Base-by-base conservation (phyloP, 2,797 vertebrate species). In the Nannoperca obscura region DNA sequence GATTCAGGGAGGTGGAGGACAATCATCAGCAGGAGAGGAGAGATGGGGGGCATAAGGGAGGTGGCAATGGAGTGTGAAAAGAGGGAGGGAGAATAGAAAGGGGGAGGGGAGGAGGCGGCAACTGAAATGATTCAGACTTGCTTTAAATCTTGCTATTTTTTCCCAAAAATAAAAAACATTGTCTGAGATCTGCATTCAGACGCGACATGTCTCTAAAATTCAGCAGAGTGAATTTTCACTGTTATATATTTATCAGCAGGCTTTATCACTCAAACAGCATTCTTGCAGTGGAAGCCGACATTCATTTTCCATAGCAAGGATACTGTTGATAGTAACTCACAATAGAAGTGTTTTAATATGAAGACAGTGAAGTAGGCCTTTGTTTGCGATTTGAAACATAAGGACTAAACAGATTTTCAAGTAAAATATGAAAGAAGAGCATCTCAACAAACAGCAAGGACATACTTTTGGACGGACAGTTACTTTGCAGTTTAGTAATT, bases 1-100 rank as follows among this genome's bases (percentile, higher is more conserved):
- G 70, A 85, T 75, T 78, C 75, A 83, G 76, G 59, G 76, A 86
- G 74, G 85, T 42, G 36, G 67, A 84, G 62, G 79, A 72, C 4
- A 40, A 81, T 46, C 20, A 77, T 64, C 67, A 81, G 79, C 69
- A 46, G 71, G 66, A 80, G 69, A 78, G 49, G 54, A 70, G 53
- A 63, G 52, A 65, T 14, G 46, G 59, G 71, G 67, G 46, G 68
- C 75, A 74, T 2, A 63, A 73, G 44, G 53, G 69, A 76, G 73
- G 63, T 65, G 36, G 53, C 69, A 83, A 87, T 32, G 3, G 49
- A 60, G 82, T 57, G 57, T 75, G 62, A 82, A 87, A 75, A 71
- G 50, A 71, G 44, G n/a, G 44, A 58, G 36, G 22, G 15, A 24
- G 53, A n/a, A 32, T 12, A 15, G 24, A 24, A 20, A 24, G 44